Conservation (phyloP, 1,140 invertebrate genomes). For the Pectinophora gossypiella region DNA sequence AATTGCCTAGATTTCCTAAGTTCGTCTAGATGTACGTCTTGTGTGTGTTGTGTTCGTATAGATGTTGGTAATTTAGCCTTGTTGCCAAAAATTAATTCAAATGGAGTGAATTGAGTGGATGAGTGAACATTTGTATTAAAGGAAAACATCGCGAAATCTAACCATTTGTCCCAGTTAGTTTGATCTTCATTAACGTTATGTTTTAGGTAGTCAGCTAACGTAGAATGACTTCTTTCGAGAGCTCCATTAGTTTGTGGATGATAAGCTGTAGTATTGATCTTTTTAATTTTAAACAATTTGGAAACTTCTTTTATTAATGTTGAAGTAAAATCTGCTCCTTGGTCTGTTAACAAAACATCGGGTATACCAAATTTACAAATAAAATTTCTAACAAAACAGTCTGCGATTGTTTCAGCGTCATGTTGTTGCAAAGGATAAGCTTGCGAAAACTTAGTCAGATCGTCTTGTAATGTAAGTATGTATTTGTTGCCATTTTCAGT, state of each 20-base stretch:
- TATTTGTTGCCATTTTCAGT: conserved; percentile 10
- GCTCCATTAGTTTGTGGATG: conserved; percentile 18
- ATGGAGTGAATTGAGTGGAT: conserved; percentile 30
- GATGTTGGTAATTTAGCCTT: neutral
- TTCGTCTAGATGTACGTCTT: neutral
- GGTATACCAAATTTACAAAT: conserved; percentile 12
- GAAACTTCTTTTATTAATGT: conserved; percentile 11
- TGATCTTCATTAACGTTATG: conserved; percentile 46
- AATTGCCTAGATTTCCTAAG: neutral
- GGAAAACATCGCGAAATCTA: conserved; percentile 45
- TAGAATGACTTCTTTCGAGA: conserved; percentile 48
- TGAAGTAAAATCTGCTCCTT: conserved; percentile 12
- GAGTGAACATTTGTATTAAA: conserved; percentile 44
- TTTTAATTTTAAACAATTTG: conserved; percentile 11
- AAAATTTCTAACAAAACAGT: conserved; percentile 8
- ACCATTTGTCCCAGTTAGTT: conserved; percentile 49
- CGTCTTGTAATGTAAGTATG: conserved; percentile 10
- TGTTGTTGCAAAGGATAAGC: conserved; percentile 7
- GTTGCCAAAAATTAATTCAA: conserved; percentile 31
- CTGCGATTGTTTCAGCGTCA: conserved; percentile 9
- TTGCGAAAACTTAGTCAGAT: conserved; percentile 11
- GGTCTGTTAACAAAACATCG: conserved; percentile 3
- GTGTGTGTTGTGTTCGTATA: neutral
- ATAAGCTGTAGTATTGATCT: conserved; percentile 9
- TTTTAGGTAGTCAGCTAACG: conserved; percentile 54